phyloP scores from a whole-genome alignment of 2,797 vertebrate genomes.

The Acipenser transmontanus region DNA sequence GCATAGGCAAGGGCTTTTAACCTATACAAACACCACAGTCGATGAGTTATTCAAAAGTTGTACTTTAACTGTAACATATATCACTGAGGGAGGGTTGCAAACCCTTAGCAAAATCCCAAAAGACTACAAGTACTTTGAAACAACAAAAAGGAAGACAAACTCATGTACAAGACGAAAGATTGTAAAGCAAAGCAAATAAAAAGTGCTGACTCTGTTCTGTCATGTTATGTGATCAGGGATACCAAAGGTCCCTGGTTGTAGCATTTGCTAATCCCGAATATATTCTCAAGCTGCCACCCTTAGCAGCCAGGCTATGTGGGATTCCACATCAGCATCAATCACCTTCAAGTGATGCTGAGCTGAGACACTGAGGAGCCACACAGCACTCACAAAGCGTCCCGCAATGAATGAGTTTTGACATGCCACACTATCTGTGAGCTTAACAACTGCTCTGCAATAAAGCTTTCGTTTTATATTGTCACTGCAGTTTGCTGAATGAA shows the following conservation, averaged over 20 bases:
- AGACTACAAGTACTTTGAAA: no score
- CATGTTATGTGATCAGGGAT: conserved; percentile 39
- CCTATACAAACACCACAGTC: no score
- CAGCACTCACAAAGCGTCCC: conserved; percentile 42
- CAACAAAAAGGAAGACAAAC: no score
- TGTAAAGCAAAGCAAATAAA: conserved; percentile 3
- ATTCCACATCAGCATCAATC: conserved; percentile 65
- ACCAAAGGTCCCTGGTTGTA: conserved; percentile 27
- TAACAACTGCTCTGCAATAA: background rate
- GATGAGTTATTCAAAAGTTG: no score
- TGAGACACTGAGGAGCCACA: conserved; percentile 54
- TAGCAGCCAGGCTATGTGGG: conserved; percentile 48
- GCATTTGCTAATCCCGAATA: conserved; percentile 40
- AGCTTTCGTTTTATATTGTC: background rate
- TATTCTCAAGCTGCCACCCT: conserved; percentile 46
- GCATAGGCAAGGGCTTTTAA: no score
- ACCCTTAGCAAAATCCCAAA: no score
- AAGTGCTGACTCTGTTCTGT: conserved; percentile 14
- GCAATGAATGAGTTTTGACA: conserved; percentile 68
- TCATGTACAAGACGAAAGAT: background rate
- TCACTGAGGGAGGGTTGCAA: no score
- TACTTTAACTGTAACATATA: no score
- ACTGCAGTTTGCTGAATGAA: background rate
- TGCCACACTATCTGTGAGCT: conserved; percentile 37
- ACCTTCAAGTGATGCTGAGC: conserved; percentile 58